Evolutionary conservation across 1,140 invertebrate genomes (phyloP).

Genomic region (Diabrotica virgifera): DNA sequence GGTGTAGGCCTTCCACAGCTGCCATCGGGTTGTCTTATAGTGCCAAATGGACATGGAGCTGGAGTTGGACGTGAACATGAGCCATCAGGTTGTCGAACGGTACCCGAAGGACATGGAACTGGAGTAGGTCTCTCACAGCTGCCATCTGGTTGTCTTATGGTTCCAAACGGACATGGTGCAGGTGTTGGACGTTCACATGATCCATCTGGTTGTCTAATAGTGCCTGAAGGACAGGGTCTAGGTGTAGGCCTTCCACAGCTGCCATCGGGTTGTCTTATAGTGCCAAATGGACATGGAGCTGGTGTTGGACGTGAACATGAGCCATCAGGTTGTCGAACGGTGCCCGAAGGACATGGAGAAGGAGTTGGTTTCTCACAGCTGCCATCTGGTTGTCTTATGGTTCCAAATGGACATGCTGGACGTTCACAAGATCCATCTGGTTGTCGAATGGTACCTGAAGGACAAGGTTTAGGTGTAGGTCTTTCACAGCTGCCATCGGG

Average conservation of each 20-base stretch:
- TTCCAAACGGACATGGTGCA: conserved; percentile 8
- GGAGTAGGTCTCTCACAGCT: conserved; percentile 8
- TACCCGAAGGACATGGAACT: conserved; percentile 16
- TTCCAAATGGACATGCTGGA: conserved; percentile 16
- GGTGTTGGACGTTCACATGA: not conserved
- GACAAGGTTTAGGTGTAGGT: conserved; percentile 8
- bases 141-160: conserved; percentile 4
- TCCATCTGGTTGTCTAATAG: conserved; percentile 4
- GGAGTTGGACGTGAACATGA: too few species aligned
- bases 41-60: conserved; percentile 16
- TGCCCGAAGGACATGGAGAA: not conserved
- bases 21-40: conserved; percentile 16
- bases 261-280: conserved; percentile 5
- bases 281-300: conserved; percentile 5
- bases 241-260: conserved; percentile 8
- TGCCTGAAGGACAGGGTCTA: conserved; percentile 1
- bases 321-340: not conserved
- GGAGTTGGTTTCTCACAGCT: conserved; percentile 19
- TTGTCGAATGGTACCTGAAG: not conserved
- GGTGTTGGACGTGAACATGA: not conserved
- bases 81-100: too few species aligned
- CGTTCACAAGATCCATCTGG: not conserved
- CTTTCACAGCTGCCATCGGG: conserved; percentile 26
- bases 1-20: not conserved
- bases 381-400: conserved; percentile 24